Evolutionary conservation across 2,113 vertebrate genomes (phyloP).

Genomic region (Anser cygnoides): DNA sequence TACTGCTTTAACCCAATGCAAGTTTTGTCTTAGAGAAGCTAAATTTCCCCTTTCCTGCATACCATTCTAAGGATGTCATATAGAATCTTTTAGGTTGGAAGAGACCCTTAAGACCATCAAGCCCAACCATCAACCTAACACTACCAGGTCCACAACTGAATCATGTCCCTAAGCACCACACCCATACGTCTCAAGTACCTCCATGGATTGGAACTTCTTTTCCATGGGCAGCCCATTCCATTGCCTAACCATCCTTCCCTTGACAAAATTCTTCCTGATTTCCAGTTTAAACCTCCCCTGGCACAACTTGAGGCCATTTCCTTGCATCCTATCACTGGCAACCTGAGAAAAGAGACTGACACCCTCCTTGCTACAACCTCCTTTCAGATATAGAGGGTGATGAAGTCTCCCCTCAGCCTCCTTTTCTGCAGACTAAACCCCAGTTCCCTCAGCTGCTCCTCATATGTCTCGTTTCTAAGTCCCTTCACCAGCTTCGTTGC

Average conservation of each 20-base stretch:
- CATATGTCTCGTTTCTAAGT: not conserved
- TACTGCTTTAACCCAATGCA: not conserved
- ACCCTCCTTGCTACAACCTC: not conserved
- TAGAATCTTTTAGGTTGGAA: not conserved
- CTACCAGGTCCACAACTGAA: not conserved
- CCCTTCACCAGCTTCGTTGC: not conserved
- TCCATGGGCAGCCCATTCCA: not conserved
- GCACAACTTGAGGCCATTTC: not conserved
- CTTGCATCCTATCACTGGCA: not conserved
- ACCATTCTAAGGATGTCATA: not conserved
- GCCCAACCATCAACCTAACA: not conserved
- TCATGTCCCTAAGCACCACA: not conserved
- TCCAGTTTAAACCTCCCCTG: not conserved
- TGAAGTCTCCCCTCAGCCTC: not conserved
- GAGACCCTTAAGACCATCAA: not conserved
- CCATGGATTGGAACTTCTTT: not conserved
- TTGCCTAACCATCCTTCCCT: not conserved
- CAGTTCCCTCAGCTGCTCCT: not conserved
- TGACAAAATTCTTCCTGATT: not conserved
- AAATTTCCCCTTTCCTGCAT: not conserved
- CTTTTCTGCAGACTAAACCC: not conserved
- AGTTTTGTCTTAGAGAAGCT: not conserved
- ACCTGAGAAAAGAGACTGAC: not conserved
- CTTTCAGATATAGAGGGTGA: not conserved
- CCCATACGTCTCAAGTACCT: not conserved